Evolutionary conservation across 1,140 invertebrate species (phyloP).

Genomic region (Hylyphantes graminicola): DNA sequence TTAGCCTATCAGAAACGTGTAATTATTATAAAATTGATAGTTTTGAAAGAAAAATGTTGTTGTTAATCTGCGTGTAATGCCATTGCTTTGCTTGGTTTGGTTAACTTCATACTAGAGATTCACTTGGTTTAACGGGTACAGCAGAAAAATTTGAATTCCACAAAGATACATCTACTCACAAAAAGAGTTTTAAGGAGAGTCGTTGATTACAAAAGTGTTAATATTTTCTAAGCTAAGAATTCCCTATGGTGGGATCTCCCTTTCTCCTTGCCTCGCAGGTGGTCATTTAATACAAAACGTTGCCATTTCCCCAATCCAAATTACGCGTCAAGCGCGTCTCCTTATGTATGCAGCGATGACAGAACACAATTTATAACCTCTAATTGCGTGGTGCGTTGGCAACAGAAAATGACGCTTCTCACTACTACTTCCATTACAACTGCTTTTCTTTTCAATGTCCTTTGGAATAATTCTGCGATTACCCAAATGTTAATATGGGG

Average conservation of each 20-base stretch:
- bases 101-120: too few relatives aligned
- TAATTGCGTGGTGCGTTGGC: conserved; percentile 31
- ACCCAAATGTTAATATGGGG: conserved; percentile 54
- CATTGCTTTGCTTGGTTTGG: too few relatives aligned
- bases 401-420: neutral
- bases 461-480: conserved; percentile 52
- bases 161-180: too few relatives aligned
- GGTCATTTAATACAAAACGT: conserved; percentile 51
- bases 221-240: too few relatives aligned
- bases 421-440: neutral
- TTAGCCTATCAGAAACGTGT: too few relatives aligned
- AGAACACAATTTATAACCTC: conserved; percentile 52
- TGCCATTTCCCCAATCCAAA: conserved; percentile 3
- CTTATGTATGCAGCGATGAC: conserved; percentile 51
- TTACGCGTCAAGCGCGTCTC: neutral
- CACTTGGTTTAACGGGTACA: too few relatives aligned
- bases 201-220: too few relatives aligned
- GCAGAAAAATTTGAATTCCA: too few relatives aligned
- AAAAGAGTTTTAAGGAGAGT: too few relatives aligned
- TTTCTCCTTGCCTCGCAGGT: conserved; percentile 34
- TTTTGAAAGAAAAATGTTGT: too few relatives aligned
- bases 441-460: conserved; percentile 14
- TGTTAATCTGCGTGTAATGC: too few relatives aligned
- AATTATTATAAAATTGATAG: too few relatives aligned
- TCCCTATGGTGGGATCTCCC: neutral